Percentiles rank a stretch among this genome's conserved stretches.
Conservation (phyloP, 92 coral and sea anemone species). For the Palythoa grandiflora region DNA sequence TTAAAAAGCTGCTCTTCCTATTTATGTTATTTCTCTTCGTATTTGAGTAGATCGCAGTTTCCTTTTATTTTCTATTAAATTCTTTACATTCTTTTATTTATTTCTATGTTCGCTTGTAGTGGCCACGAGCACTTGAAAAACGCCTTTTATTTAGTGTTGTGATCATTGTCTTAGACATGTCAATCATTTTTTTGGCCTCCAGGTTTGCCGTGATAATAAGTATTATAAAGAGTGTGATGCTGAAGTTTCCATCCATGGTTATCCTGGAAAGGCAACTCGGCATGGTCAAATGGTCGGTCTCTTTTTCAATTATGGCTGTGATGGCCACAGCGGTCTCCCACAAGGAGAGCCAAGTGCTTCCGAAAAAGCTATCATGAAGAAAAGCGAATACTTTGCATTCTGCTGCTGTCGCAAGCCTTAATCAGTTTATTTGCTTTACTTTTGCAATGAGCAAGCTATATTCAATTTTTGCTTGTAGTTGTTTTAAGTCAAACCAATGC, state of each 20-base stretch:
- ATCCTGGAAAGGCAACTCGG: slow-evolving; percentile 7
- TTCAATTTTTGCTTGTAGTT: not conserved
- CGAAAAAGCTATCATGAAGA: slow-evolving; percentile 8
- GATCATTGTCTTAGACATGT: too few relatives aligned
- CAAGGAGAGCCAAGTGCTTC: slow-evolving; percentile 22
- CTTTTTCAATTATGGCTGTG: slow-evolving; percentile 20
- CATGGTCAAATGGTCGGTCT: slow-evolving; percentile 5
- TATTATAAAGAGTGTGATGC: not conserved
- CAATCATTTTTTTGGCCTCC: not conserved
- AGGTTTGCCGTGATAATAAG: not conserved
- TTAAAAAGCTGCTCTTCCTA: too few relatives aligned
- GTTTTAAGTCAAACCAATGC: not conserved
- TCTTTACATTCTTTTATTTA: too few relatives aligned
- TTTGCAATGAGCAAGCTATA: not conserved
- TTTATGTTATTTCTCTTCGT: too few relatives aligned
- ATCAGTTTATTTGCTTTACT: too few relatives aligned
- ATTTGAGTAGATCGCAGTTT: too few relatives aligned
- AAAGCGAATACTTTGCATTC: slow-evolving; percentile 3
- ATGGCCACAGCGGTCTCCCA: not conserved
- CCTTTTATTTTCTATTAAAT: too few relatives aligned
- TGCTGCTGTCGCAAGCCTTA: slow-evolving; percentile 33
- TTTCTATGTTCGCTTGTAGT: too few relatives aligned
- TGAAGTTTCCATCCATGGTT: slow-evolving; percentile 29
- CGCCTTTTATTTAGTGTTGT: too few relatives aligned
- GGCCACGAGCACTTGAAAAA: too few relatives aligned